These are phyloP conservation scores for Mastomys coucha DNA, from an alignment of 2,113 vertebrate species.

Conservation along the genomic window DNA sequence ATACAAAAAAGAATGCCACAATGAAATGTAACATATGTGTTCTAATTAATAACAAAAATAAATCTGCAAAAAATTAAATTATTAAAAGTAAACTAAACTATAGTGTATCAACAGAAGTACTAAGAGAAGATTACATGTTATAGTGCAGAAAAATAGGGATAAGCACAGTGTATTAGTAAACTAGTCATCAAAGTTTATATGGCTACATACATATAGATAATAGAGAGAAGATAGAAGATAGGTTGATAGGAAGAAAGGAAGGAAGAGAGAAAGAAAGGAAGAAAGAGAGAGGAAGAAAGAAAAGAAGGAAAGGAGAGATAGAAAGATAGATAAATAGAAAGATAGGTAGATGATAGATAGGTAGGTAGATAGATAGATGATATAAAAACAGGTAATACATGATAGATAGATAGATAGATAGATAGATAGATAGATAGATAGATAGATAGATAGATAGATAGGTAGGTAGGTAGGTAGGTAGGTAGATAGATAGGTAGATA, in stretches of 20 bases:
- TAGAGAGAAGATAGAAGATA: background rate
- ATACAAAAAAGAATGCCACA: no score
- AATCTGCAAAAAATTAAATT: background rate
- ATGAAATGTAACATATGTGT: background rate
- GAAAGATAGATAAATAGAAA: no score
- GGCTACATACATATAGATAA: background rate
- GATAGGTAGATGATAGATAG: background rate
- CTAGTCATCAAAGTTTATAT: background rate
- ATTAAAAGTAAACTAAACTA: background rate
- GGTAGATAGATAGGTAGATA: background rate
- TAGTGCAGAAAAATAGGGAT: background rate
- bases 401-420: no score
- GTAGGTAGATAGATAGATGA: no score
- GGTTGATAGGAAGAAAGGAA: background rate
- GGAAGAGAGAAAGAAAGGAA: background rate
- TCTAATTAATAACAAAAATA: background rate
- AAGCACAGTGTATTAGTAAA: slow-evolving; percentile 28
- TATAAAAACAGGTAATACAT: no score
- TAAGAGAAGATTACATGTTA: background rate
- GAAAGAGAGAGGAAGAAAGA: background rate
- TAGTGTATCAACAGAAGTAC: background rate
- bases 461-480: no score
- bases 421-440: no score
- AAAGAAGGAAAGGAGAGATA: no score
- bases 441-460: no score